Conservation (phyloP, 2,113 vertebrate species). For the Larimichthys crocea region DNA sequence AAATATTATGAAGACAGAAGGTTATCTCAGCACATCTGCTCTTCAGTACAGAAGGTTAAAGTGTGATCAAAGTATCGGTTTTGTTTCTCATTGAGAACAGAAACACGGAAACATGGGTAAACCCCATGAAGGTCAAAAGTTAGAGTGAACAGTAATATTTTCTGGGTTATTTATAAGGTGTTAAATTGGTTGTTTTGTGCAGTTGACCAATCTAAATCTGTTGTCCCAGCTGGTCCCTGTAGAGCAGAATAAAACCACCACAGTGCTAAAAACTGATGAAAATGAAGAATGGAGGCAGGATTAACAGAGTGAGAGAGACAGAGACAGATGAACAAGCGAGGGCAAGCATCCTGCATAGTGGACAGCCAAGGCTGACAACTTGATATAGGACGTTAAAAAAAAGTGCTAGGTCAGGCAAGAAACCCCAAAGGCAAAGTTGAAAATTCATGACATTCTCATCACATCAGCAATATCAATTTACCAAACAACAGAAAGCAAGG, state of each 20-base stretch:
- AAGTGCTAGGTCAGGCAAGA: conserved; percentile 67
- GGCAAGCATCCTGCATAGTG: conserved; percentile 62
- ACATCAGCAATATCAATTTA: conserved; percentile 74
- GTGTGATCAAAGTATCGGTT: neutral
- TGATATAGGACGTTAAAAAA: conserved; percentile 67
- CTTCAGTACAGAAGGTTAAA: neutral
- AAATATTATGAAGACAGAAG: neutral
- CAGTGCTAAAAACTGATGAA: conserved; percentile 64
- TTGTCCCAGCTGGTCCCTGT: conserved; percentile 14
- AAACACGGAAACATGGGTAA: neutral
- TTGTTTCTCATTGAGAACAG: neutral
- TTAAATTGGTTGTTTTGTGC: neutral
- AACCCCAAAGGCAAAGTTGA: conserved; percentile 57
- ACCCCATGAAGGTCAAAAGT: neutral
- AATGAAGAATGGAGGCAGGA: conserved; percentile 51
- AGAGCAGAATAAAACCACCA: conserved; percentile 50
- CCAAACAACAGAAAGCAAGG: conserved; percentile 45
- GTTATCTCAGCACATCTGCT: neutral
- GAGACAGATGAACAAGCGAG: conserved; percentile 71
- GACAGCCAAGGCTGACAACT: conserved; percentile 70
- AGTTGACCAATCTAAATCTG: neutral
- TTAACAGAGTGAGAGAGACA: conserved; percentile 62
- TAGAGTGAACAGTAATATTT: neutral
- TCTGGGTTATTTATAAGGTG: neutral
- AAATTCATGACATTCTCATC: conserved; percentile 66